Evolutionary conservation across 1,140 invertebrate species (phyloP), one percentile per base, ranked within the genome.

Genomic region (Delia radicum): DNA sequence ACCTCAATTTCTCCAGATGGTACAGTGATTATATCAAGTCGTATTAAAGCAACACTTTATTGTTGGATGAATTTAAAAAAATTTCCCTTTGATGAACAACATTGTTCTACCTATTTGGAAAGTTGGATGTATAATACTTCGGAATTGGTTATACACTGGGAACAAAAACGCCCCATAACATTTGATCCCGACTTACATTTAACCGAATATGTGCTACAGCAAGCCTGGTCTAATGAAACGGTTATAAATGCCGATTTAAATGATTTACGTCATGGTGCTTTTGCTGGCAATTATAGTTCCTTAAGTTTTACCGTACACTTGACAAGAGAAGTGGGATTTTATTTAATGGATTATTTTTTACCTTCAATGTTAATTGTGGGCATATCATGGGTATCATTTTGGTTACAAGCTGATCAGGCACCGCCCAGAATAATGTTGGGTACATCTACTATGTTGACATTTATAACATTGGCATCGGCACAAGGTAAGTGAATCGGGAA

Each of bases 351-450:
- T 78, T 96, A 95, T 81, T 96, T 95, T 79, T 90, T 96, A 75
- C 95, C 95, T 0, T 95, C 94, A 5, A 94, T 96, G 87, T 89
- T 96, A 77, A 92, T 96, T 73, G 95, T 96, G 3, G 92, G 92
- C 15, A 94, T 95, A 74, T 96, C 95, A 0, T 96, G 95, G 94
- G 94, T 96, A 15, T 94, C 94, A 0, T 96, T 96, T 81, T 96
- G 94, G 94, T 86, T 96, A 65, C 94, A 96, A 82, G 92, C 94
- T 26, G 94, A 96, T 81, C 94, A 94, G 15, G 91, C 94, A 13
- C 93, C 95, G 6, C 93, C 94, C 21, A 88, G 94, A 80, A 94
- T 94, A 62, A 93, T 93, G 28, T 87, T 95, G 79, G 93, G 94
- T 26, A 94, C 94, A 15, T 94, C 93, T 77, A 95, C 94, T 3